Percentiles rank a stretch among this genome's conserved stretches.
These are phyloP conservation scores for Salarias fasciatus DNA, from an alignment of 2,797 vertebrate genomes.

Conservation along the genomic window DNA sequence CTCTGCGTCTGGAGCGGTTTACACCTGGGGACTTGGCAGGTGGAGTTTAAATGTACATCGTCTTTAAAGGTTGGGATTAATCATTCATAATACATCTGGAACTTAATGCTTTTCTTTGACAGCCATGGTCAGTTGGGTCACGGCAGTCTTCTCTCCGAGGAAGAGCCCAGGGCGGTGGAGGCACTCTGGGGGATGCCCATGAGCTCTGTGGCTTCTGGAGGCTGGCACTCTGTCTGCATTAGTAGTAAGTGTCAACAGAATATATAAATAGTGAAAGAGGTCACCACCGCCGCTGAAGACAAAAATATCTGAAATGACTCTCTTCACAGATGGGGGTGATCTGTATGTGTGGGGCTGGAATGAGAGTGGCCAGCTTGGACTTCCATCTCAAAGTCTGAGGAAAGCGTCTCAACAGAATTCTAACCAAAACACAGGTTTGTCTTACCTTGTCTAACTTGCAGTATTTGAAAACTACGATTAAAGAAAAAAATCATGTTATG, in stretches of 20 bases:
- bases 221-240: conserved; percentile 90
- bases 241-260: conserved; percentile 80
- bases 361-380: conserved; percentile 91
- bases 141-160: conserved; percentile 81
- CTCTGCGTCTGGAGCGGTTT: conserved; percentile 77
- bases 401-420: conserved; percentile 29
- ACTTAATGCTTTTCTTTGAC: conserved; percentile 16
- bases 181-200: conserved; percentile 88
- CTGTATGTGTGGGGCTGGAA: conserved; percentile 98
- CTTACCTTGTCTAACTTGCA: no score
- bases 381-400: conserved; percentile 82
- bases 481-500: no score
- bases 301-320: no score
- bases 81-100: no score
- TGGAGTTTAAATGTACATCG: conserved; percentile 47
- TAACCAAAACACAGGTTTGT: conserved; percentile 44
- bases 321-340: conserved; percentile 85
- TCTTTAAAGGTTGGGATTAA: no score
- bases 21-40: conserved; percentile 92
- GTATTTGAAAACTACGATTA: no score
- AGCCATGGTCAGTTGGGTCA: conserved; percentile 96
- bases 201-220: conserved; percentile 84
- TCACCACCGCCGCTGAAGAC: no score
- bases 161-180: conserved; percentile 86
- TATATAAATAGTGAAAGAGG: no score